A percentile compares a stretch with the other conserved stretches of the same genome.
phyloP scores from a whole-genome alignment of 2,888 invertebrate species.

The Drosophila lacicola region DNA sequence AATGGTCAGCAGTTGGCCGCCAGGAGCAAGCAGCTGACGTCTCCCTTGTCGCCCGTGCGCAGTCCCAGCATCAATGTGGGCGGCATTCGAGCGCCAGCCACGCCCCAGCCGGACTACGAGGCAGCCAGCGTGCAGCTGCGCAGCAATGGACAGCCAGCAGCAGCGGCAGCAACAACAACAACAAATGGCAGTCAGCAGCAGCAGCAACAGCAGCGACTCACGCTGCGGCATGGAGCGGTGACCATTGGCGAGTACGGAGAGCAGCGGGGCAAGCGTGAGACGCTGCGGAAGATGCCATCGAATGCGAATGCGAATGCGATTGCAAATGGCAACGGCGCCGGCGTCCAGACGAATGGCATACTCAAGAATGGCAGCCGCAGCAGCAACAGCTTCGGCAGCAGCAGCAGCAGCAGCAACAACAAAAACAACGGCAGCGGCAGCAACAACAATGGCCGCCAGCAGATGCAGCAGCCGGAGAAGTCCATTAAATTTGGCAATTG shows the following conservation, averaged over 20 bases:
- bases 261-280: slow-evolving; percentile 76
- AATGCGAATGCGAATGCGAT: slow-evolving; percentile 79
- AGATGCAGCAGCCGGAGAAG: slow-evolving; percentile 76
- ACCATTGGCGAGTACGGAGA: slow-evolving; percentile 90
- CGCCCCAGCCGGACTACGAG: slow-evolving; percentile 81
- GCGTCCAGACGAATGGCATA: slow-evolving; percentile 56
- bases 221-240: slow-evolving; percentile 88
- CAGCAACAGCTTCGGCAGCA: slow-evolving; percentile 45
- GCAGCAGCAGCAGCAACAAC: slow-evolving; percentile 46
- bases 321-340: slow-evolving; percentile 84
- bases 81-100: slow-evolving; percentile 71
- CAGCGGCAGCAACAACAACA: slow-evolving; percentile 26
- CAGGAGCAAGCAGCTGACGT: slow-evolving; percentile 23
- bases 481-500: slow-evolving; percentile 84
- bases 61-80: slow-evolving; percentile 60
- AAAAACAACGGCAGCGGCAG: slow-evolving; percentile 34
- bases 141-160: slow-evolving; percentile 19
- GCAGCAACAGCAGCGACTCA: slow-evolving; percentile 82
- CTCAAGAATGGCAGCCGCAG: slow-evolving; percentile 52
- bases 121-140: slow-evolving; percentile 48
- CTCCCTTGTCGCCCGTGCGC: slow-evolving; percentile 53
- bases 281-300: slow-evolving; percentile 59
- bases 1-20: slow-evolving; percentile 18
- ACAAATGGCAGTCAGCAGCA: slow-evolving; percentile 29
- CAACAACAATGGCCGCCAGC: slow-evolving; percentile 34